Evolutionary conservation across 2,113 vertebrate genomes (phyloP).

Genomic region (Mungos mungo): DNA sequence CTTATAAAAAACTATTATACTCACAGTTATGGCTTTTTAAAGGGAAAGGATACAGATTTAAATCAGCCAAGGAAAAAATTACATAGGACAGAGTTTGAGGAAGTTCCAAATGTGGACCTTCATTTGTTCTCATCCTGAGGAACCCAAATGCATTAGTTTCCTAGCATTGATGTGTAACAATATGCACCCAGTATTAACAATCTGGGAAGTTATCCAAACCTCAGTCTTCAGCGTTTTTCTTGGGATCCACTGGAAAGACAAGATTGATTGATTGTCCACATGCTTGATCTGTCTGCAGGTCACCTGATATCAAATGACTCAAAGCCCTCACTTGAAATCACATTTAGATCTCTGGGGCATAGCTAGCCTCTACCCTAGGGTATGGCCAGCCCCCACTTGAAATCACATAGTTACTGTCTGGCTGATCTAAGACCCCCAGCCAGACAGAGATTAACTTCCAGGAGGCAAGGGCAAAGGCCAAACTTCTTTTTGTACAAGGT

Average conservation of each 20-base stretch:
- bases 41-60: background rate
- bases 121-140: background rate
- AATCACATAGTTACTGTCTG: background rate
- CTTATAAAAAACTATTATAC: background rate
- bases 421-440: background rate
- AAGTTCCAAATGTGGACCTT: background rate
- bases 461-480: background rate
- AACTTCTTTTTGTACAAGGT: background rate
- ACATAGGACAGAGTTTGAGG: background rate
- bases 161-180: background rate
- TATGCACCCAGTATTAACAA: too few species aligned
- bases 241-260: background rate
- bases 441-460: background rate
- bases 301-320: background rate
- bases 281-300: background rate
- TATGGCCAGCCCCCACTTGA: background rate
- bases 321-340: background rate
- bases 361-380: background rate
- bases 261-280: background rate
- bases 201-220: background rate
- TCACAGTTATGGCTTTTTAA: background rate
- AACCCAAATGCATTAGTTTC: background rate
- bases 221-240: background rate
- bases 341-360: background rate
- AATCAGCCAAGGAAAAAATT: background rate